Percentiles rank a stretch among this genome's conserved stretches.
Evolutionary conservation across 1,140 invertebrate genomes (phyloP).

Genomic region (Brachionus angularis): DNA sequence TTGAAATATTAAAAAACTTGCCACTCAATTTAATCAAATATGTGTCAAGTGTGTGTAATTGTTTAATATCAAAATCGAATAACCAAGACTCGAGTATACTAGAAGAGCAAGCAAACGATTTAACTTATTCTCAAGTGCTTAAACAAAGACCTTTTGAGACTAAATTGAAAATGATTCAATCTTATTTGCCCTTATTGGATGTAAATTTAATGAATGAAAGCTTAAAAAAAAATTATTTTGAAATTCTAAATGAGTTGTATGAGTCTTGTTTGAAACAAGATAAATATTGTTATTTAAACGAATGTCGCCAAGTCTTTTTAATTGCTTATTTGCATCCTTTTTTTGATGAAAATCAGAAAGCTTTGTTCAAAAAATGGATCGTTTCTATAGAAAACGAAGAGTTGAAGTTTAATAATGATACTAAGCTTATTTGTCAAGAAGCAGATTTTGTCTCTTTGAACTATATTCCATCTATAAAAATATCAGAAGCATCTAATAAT

Average conservation of each 20-base stretch:
- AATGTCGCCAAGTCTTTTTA: not conserved
- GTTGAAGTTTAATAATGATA: not conserved
- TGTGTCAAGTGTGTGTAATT: not conserved
- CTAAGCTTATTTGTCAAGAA: not conserved
- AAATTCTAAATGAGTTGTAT: not conserved
- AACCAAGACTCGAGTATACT: constrained; percentile 16
- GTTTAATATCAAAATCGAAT: not conserved
- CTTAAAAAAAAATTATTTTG: constrained; percentile 14
- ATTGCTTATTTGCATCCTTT: not conserved
- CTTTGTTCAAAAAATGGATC: constrained; percentile 13
- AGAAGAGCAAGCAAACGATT: constrained; percentile 12
- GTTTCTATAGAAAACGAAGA: not conserved
- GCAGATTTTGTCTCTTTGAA: not conserved
- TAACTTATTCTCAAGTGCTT: constrained; percentile 23
- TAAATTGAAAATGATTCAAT: not conserved
- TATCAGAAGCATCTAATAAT: not conserved
- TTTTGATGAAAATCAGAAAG: constrained; percentile 2
- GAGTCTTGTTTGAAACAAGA: not conserved
- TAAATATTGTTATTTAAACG: not conserved
- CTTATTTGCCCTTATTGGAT: constrained; percentile 9
- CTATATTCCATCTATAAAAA: not conserved
- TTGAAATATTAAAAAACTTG: not conserved
- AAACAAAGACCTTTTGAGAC: constrained; percentile 8
- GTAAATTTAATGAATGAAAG: not conserved
- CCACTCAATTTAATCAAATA: constrained; percentile 1